Evolutionary conservation across 1,140 invertebrate genomes (phyloP), one percentile per base, ranked within the genome.

Genomic region (Papilio glaucus): DNA sequence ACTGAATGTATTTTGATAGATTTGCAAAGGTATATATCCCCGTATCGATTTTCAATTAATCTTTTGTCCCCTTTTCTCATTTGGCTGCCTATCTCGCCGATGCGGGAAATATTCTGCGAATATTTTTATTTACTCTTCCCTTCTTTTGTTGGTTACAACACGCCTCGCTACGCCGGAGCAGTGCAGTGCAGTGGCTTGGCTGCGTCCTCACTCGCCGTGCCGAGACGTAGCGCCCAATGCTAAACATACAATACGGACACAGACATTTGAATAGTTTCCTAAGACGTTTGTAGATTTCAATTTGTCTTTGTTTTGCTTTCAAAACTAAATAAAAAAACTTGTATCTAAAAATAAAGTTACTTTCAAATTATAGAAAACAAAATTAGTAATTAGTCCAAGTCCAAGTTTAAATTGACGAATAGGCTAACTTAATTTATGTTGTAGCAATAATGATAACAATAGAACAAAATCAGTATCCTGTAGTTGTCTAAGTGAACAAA

Each of bases 11-110:
- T 87, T 89, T 88, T 87, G 85, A 88, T 89, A 89, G 85, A 89
- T 86, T 85, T 79, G 81, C 80, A 83, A 89, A 89, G 84, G 85
- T 88, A 83, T 87, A 81, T 83, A 81, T 84, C 83, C 85, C 77
- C 74, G 76, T 84, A 89, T 91, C 76, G 87, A 90, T 91, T 91
- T 89, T 89, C 86, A 91, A 91, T 90, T 89, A 90, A 89, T 90
- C 85, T 89, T 89, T 86, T 88, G 85, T 87, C 81, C 86, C 80
- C 82, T 80, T 86, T 57, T 87, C 81, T 74, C 80, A 78, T 82
- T 86, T 80, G 74, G 85, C 82, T 80, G 79, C 79, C 84, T 82
- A 85, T 84, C 83, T 81, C 81, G 83, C 73, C 73, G 73, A 69
- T 74, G 76, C 69, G 76, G 67, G 70, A 75, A 80, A 78, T 72